phyloP scores from a whole-genome alignment of 2,797 vertebrate species.

The Botia almorhae region DNA sequence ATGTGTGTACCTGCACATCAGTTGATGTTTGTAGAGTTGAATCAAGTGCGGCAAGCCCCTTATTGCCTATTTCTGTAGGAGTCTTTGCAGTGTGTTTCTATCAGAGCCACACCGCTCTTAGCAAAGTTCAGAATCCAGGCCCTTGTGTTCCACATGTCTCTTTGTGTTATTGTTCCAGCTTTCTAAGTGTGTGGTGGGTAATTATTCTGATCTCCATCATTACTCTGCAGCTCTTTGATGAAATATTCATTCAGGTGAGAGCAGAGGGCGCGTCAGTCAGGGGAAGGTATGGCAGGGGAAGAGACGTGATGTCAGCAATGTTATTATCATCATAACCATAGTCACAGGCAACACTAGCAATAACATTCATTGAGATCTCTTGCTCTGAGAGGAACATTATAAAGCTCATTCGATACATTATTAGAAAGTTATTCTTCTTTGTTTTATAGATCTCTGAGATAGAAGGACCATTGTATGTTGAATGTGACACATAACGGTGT shows the following conservation, averaged over 20 bases:
- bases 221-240: conserved; percentile 47
- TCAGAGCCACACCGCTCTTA: neutral
- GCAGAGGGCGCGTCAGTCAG: conserved; percentile 18
- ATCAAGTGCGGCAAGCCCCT: too few species aligned
- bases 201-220: neutral
- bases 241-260: conserved; percentile 54
- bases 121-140: conserved; percentile 1
- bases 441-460: neutral
- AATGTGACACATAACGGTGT: neutral
- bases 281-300: conserved; percentile 38
- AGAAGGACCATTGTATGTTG: neutral
- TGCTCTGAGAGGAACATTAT: neutral
- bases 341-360: neutral
- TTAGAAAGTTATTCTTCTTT: neutral
- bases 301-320: conserved; percentile 13
- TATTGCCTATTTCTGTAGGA: neutral
- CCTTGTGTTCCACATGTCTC: neutral
- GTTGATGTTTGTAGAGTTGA: too few species aligned
- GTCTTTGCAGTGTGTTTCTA: neutral
- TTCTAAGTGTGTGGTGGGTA: conserved; percentile 1
- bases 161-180: conserved; percentile 5
- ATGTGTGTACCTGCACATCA: too few species aligned
- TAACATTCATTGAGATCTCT: neutral
- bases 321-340: neutral
- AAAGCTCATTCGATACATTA: neutral